These are phyloP conservation scores for Calonectris borealis DNA, from an alignment of 2,113 vertebrate genomes.

Conservation along the genomic window DNA sequence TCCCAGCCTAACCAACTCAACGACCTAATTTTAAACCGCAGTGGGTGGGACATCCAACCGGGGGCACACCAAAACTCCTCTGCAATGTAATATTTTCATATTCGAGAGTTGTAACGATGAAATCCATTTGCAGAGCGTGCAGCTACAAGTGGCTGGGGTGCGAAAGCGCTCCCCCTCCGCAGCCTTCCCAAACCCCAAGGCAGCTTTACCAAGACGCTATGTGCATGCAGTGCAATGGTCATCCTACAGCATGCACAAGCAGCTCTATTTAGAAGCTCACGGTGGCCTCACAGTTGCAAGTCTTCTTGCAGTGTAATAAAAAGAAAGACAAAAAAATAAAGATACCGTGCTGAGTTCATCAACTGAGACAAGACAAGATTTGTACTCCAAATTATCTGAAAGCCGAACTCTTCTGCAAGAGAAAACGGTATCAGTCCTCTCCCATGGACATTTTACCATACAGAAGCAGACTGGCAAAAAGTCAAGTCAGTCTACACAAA, in stretches of 20 bases:
- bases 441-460: neutral
- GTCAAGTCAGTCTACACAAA: neutral
- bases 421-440: neutral
- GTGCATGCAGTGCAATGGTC: fast-evolving
- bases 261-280: neutral
- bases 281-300: neutral
- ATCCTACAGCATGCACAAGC: neutral
- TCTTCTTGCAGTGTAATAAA: neutral
- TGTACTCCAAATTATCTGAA: neutral
- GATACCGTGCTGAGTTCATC: neutral
- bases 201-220: neutral
- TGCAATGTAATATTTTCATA: neutral
- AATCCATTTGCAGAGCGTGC: neutral
- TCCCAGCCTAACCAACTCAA: neutral
- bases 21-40: neutral
- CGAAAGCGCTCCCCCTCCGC: fast-evolving
- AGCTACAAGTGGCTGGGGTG: neutral
- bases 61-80: neutral
- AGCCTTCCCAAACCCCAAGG: neutral
- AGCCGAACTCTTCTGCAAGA: neutral
- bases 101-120: neutral
- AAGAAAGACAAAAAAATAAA: neutral
- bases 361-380: neutral
- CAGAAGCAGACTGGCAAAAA: neutral
- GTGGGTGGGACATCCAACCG: fast-evolving